Evolutionary conservation across 2,113 vertebrate genomes (phyloP).

Genomic region (Nothocercus nigrocapillus): DNA sequence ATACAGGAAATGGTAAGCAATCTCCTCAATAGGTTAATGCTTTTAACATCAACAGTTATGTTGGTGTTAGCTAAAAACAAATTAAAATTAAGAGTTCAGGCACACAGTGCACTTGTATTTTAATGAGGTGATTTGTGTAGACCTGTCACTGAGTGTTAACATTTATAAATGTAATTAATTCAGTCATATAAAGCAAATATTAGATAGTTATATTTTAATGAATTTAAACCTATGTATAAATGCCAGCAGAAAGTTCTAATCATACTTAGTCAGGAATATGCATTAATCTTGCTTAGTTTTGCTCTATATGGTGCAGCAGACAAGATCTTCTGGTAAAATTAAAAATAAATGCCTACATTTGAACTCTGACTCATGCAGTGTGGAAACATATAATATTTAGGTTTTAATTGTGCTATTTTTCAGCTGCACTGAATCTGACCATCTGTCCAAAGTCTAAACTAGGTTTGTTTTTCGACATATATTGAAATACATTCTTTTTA

Average conservation of each 20-base stretch:
- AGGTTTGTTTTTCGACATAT: conserved; percentile 60
- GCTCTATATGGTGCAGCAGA: conserved; percentile 73
- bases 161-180: conserved; percentile 76
- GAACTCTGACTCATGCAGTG: conserved; percentile 83
- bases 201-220: conserved; percentile 70
- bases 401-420: conserved; percentile 70
- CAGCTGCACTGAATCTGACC: conserved; percentile 33
- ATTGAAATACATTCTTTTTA: conserved; percentile 31
- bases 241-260: conserved; percentile 81
- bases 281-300: conserved; percentile 83
- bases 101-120: conserved; percentile 55
- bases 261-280: conserved; percentile 78
- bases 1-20: neutral
- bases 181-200: conserved; percentile 74
- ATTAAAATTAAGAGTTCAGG: conserved; percentile 52
- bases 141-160: conserved; percentile 65
- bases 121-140: conserved; percentile 62
- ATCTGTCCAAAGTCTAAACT: conserved; percentile 65
- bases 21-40: neutral
- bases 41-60: conserved; percentile 7
- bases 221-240: conserved; percentile 77
- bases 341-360: conserved; percentile 80
- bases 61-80: conserved; percentile 35
- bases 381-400: conserved; percentile 81
- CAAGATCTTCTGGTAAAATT: conserved; percentile 74